phyloP scores from a whole-genome alignment of 2,888 invertebrate genomes.

The Isotomurus palustris region DNA sequence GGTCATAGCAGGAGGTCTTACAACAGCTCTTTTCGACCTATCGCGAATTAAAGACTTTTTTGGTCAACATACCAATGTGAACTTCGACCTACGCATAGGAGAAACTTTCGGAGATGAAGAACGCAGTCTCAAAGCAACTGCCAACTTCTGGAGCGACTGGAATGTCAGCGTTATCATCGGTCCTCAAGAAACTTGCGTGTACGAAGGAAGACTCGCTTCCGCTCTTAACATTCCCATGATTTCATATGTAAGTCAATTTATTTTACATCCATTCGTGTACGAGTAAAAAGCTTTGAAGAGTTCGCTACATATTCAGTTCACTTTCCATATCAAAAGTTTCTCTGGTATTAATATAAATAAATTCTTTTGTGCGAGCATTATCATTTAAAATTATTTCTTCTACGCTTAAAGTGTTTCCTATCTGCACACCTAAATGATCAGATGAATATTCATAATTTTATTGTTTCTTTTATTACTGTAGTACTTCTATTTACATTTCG shows the following conservation, averaged over 20 bases:
- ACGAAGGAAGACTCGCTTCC: conserved; percentile 88
- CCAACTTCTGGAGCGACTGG: conserved; percentile 68
- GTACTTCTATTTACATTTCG: too few relatives aligned
- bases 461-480: too few relatives aligned
- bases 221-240: conserved; percentile 94
- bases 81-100: conserved; percentile 56
- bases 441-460: too few relatives aligned
- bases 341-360: too few relatives aligned
- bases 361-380: not conserved
- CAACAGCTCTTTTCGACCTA: conserved; percentile 78
- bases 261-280: too few relatives aligned
- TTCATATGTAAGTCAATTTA: conserved; percentile 75
- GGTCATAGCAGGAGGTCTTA: conserved; percentile 75
- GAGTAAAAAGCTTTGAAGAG: too few relatives aligned
- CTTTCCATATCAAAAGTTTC: too few relatives aligned
- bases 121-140: conserved; percentile 78
- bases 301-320: too few relatives aligned
- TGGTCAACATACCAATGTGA: conserved; percentile 20
- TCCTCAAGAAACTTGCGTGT: conserved; percentile 83
- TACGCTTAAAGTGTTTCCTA: too few relatives aligned
- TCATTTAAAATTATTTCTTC: not conserved
- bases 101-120: conserved; percentile 89
- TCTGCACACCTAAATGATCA: too few relatives aligned
- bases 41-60: conserved; percentile 48
- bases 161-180: conserved; percentile 86